Evolutionary conservation across 2,113 vertebrate species (phyloP).

Genomic region (Dromas ardeola): DNA sequence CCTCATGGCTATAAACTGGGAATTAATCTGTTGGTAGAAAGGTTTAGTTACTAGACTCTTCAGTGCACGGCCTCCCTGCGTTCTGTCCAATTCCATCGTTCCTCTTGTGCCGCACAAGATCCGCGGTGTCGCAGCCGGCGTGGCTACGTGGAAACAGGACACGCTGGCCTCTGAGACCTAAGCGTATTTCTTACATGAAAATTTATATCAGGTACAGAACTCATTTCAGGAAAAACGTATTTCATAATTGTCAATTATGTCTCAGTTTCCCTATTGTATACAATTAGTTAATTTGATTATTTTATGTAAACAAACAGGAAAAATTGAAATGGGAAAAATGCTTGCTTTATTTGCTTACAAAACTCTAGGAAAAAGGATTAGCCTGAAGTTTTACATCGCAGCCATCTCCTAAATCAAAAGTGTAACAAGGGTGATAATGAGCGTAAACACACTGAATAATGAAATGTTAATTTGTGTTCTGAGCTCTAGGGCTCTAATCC

Average conservation of each 20-base stretch:
- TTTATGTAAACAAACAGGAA: neutral
- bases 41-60: neutral
- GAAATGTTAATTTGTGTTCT: conserved; percentile 5
- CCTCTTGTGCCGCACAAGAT: neutral
- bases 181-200: neutral
- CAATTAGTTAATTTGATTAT: neutral
- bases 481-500: conserved; percentile 33
- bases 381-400: conserved; percentile 44
- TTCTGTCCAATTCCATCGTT: neutral
- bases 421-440: conserved; percentile 31
- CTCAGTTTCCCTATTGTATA: neutral
- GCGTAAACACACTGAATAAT: conserved; percentile 20
- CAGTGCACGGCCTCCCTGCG: rapidly evolving
- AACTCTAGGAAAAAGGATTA: conserved; percentile 37
- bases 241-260: neutral
- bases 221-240: neutral
- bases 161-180: neutral
- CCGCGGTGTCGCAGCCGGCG: neutral
- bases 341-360: conserved; percentile 22
- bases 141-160: neutral
- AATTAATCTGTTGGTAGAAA: neutral
- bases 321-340: neutral
- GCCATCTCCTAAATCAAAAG: conserved; percentile 10
- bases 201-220: neutral
- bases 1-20: neutral